Evolutionary conservation across 2,888 invertebrate genomes (phyloP), one percentile per base, ranked within the genome.

Genomic region (Drosophila subquinaria): DNA sequence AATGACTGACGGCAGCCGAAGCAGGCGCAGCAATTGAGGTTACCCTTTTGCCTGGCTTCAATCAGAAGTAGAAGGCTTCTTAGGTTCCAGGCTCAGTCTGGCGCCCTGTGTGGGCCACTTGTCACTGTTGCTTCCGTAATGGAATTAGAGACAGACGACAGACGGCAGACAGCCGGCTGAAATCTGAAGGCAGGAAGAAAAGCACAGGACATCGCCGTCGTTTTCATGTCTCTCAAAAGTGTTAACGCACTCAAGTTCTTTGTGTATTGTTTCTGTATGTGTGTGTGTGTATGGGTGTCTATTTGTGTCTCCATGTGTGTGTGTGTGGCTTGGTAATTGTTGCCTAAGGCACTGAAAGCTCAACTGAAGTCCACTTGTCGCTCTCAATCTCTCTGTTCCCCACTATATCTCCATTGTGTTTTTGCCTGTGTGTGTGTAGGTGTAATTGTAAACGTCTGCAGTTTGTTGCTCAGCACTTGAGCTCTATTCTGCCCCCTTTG

Each of bases 71-170:
- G 6, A 27, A 27, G 27, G 57, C 62, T 62, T 47, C 71, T 61
- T 51, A 48, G 56, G 30, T 30, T 30, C 35, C 56, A 1, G 23
- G 23, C 35, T 45, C 6, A 11, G 30, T 13, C 35, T 33, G 56
- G 23, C 67, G 64, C 80, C 68, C 72, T 60, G 64, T 73, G 69
- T 66, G 69, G 68, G 76, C 87, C 89, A 89, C 84, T 84, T 89
- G 84, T 89, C 84, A 83, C 89, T 84, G 81, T 87, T 89, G 88
- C 84, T 89, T 83, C 87, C 83, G 87, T 83, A 83, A 83, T 88
- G 75, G 83, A 88, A 83, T 83, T 88, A 83, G 78, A 78, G 78
- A 63, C 30, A 64, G 51, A 45, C 55, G 64, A 61, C 30, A 64
- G 51, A 45, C 55, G 61, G 33, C 27, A 51, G 66, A n/a, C 50